Evolutionary conservation across 1,140 invertebrate species (phyloP), one percentile per base, ranked within the genome.

Genomic region (Stegodyphus mimosarum): DNA sequence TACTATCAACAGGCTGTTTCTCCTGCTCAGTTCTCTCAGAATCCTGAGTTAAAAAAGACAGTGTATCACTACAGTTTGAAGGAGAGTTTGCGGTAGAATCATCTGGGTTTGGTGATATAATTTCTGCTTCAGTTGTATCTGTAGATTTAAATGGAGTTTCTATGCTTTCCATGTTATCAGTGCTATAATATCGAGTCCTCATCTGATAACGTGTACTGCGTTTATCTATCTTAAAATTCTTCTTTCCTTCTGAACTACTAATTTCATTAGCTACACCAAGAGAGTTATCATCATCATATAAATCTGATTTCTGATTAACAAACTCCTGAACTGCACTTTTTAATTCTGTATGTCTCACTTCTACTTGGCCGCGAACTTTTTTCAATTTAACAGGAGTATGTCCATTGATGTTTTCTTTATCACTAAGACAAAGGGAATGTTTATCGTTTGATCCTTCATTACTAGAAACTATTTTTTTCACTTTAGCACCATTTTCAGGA

Each of bases 351-450:
- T 55, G 64, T 9, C 50, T 75, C 5, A 15, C 3, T 17, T 83
- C 81, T 48, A 33, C 33, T 50, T 84, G 81, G 18, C 67, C 64
- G 18, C 83, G 74, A 11, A 66, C 77, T 52, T 77, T 85, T 63
- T 72, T 76, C 49, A 51, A 48, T 71, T 78, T 76, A 7, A 77
- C 67, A 50, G 73, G 73, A 50, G 66, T 64, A 48, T 70, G 73
- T 6, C 66, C 73, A 77, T 64, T 78, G 10, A 85, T 85, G 50
- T 85, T 85, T 55, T 85, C 83, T 33, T 85, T 85, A 53, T 85
- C 83, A 72, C 83, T 85, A 4, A 77, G 52, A 77, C 83, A 85
- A 2, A 64, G 64, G 11, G 83, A 85, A 64, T 71, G 77, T 72
- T 85, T 85, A 64, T 77, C 67, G 63, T 51, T 63, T 9, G 81